phyloP scores from a whole-genome alignment of 2,113 vertebrate species.

The Antechinus flavipes region DNA sequence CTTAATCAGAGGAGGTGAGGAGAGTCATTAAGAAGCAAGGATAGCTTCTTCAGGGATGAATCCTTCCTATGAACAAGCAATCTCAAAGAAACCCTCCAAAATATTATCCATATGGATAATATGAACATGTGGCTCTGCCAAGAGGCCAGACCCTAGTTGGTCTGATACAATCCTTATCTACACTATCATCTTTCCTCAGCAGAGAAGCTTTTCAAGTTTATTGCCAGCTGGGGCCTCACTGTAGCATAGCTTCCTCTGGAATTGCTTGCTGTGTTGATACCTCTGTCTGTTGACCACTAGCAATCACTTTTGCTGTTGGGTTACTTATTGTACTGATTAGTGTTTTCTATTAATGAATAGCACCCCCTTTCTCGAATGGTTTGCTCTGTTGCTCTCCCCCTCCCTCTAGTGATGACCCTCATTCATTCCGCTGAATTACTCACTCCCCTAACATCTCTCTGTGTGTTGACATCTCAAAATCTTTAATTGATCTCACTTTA shows the following conservation, averaged over 20 bases:
- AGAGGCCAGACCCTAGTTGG: not conserved
- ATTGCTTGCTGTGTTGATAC: not conserved
- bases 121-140: not conserved
- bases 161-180: not conserved
- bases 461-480: not conserved
- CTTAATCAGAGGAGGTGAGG: not conserved
- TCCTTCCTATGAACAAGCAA: not conserved
- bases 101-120: not conserved
- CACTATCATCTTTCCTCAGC: not conserved
- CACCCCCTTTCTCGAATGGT: not conserved
- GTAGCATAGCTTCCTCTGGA: not conserved
- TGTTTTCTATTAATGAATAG: not conserved
- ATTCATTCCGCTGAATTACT: not conserved
- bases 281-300: not conserved
- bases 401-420: not conserved
- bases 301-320: not conserved
- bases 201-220: not conserved
- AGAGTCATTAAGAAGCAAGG: not conserved
- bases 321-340: not conserved
- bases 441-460: not conserved
- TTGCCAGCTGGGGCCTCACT: not conserved
- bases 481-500: constrained; percentile 6
- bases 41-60: not conserved
- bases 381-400: not conserved
- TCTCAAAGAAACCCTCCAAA: not conserved